Conservation (phyloP, 2,113 vertebrate species). For the Calonectris borealis region DNA sequence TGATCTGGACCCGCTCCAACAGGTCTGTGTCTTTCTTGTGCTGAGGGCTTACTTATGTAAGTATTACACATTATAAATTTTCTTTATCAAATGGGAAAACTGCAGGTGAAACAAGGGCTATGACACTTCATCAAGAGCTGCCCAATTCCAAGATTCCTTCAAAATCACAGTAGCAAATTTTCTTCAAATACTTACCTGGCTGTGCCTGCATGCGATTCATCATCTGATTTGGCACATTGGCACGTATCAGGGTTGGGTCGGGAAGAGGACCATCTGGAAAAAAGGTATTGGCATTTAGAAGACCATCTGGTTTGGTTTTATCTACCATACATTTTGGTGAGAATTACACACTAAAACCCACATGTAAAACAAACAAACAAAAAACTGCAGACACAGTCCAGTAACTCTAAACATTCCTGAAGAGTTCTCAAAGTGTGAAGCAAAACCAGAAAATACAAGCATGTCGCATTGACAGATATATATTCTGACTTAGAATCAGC, state of each 20-base stretch:
- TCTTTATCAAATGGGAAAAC: not conserved
- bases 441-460: not conserved
- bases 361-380: not conserved
- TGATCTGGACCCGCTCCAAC: no score
- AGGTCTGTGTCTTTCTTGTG: no score
- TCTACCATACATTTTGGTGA: not conserved
- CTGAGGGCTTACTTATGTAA: not conserved
- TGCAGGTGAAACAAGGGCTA: not conserved
- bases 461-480: not conserved
- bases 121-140: not conserved
- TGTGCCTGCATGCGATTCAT: constrained; percentile 90
- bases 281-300: not conserved
- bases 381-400: not conserved
- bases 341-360: not conserved
- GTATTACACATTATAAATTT: not conserved
- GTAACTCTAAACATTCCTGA: not conserved
- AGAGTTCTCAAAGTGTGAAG: not conserved
- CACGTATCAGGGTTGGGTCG: constrained; percentile 87
- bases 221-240: constrained; percentile 90
- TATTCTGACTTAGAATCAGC: not conserved
- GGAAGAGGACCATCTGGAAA: constrained; percentile 87
- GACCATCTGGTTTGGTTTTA: not conserved
- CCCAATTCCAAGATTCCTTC: not conserved
- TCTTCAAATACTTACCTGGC: constrained; percentile 75
- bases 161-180: not conserved